These are phyloP conservation scores for Dasysyrphus albostriatus DNA, from an alignment of 2,888 invertebrate species.

Conservation along the genomic window DNA sequence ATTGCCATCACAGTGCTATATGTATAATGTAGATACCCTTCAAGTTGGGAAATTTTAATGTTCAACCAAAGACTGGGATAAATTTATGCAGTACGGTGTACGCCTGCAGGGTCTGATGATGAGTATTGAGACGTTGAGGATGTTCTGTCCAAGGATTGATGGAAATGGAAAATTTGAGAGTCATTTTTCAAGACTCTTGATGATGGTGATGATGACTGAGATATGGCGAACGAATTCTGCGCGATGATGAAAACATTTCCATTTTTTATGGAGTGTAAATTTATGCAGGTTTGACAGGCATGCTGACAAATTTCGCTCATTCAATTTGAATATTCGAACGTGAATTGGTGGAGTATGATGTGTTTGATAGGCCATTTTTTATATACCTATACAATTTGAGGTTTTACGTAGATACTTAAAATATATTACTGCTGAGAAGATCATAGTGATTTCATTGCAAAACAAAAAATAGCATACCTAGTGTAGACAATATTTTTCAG, in stretches of 20 bases:
- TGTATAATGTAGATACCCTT: background rate
- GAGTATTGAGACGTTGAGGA: conserved; percentile 17
- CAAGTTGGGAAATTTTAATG: conserved; percentile 61
- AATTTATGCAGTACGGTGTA: conserved; percentile 60
- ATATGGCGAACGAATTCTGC: conserved; percentile 59
- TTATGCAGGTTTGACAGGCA: conserved; percentile 67
- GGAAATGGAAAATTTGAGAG: conserved; percentile 62
- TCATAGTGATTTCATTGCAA: background rate
- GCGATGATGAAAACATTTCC: conserved; percentile 71
- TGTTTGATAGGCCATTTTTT: conserved; percentile 51
- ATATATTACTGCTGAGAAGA: background rate
- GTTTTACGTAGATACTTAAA: background rate
- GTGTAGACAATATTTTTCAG: background rate
- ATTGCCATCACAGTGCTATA: conserved; percentile 7
- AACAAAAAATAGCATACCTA: background rate
- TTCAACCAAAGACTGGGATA: conserved; percentile 42
- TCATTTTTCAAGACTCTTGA: conserved; percentile 63
- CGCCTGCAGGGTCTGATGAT: conserved; percentile 12
- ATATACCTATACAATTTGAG: conserved; percentile 37
- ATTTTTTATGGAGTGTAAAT: conserved; percentile 73
- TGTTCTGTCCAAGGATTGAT: conserved; percentile 52
- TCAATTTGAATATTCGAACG: conserved; percentile 66
- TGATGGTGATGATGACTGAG: conserved; percentile 56
- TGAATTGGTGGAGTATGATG: conserved; percentile 3
- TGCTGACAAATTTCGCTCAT: conserved; percentile 50